Evolutionary conservation across 2,113 vertebrate genomes (phyloP), one percentile per base, ranked within the genome.

Genomic region (Lepus timidus): DNA sequence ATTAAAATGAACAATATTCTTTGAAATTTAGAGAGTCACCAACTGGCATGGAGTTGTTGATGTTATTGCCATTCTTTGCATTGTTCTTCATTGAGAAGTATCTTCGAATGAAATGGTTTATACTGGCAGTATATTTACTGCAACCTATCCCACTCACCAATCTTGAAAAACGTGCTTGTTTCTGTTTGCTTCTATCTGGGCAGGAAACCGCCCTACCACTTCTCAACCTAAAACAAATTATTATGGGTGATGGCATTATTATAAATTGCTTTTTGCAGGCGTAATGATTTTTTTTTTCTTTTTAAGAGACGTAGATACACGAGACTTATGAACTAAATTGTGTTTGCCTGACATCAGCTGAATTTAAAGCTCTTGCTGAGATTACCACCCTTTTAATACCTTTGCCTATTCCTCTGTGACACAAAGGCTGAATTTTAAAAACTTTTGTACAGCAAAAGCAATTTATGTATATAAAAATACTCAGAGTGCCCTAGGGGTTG

Each of bases 211-310:
- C 19, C 20, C 1, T 3, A 49, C 31, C 27, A 80, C 27, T 92
- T 65, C 33, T 83, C 0, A 71, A 31, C 80, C 81, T 98, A 96
- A 96, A 97, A 94, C 85, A 97, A 97, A 97, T 31, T 95, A 83
- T 85, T 81, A 90, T 52, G 93, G 14, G 33, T 55, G 52, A 84
- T 74, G 61, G 85, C 82, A 80, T 96, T 73, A 62, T 96, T 94
- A 95, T 13, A 91, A 80, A 88, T 85, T 87, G 36, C 49, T 97
- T 97, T 96, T 67, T 87, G 92, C 39, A 67, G 36, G 58, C 10
- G 31, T 71, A 96, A 96, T 5, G 12, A 93, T 36, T 67, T 94
- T 92, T 64, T 62, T 39, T 67, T 49, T 17, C 33, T 79, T 75
- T 1, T 65, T 87, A 91, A 94, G 78, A 92, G 91, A 96, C 90